Percentiles rank a stretch among this genome's conserved stretches.
phyloP scores from a whole-genome alignment of 2,113 vertebrate species.

The Picathartes gymnocephalus region DNA sequence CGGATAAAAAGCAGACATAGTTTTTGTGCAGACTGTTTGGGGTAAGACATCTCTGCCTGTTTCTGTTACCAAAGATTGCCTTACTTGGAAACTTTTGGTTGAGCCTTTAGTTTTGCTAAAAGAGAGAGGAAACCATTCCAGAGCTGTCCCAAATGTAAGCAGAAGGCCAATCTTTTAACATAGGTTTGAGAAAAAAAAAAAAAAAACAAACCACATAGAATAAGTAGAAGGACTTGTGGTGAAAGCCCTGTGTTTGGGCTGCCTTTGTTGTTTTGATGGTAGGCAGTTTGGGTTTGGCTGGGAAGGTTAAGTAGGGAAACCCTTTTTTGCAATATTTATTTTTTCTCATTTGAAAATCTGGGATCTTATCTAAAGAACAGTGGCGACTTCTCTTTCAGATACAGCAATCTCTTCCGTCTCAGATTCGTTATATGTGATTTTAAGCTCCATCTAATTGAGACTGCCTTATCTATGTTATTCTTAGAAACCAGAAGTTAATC shows the following conservation, averaged over 20 bases:
- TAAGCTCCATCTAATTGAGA: constrained; percentile 45
- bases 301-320: background rate
- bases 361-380: constrained; percentile 32
- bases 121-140: background rate
- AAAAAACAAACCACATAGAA: too few species aligned
- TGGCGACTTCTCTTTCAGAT: background rate
- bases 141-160: background rate
- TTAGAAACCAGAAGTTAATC: constrained; percentile 50
- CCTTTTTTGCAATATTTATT: background rate
- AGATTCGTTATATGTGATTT: constrained; percentile 2
- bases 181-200: background rate
- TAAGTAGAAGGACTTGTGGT: background rate
- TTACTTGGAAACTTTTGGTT: background rate
- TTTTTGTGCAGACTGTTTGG: background rate
- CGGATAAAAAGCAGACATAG: constrained; percentile 23
- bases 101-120: background rate
- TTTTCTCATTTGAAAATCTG: constrained; percentile 21
- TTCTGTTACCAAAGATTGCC: background rate
- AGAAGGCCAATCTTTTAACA: background rate
- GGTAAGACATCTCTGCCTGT: background rate
- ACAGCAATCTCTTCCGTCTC: background rate
- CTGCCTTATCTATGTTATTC: constrained; percentile 59
- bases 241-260: background rate
- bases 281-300: background rate
- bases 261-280: background rate